Conservation (phyloP, 2,113 vertebrate species). For the Osmerus mordax region DNA sequence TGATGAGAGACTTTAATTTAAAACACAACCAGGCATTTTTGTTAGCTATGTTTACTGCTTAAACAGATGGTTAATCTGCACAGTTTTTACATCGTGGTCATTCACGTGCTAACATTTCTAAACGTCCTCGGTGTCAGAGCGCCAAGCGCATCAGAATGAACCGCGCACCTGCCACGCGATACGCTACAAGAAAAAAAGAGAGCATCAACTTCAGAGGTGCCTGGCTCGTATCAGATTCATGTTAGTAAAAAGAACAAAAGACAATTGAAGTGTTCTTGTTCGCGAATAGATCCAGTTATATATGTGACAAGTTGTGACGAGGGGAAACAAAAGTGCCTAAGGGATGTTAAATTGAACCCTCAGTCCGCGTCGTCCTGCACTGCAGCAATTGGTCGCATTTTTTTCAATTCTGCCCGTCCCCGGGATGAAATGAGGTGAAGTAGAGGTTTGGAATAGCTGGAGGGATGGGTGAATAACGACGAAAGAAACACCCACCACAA, state of each 20-base stretch:
- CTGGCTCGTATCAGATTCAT: conserved; percentile 4
- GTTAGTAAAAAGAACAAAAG: conserved; percentile 13
- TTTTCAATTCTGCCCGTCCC: conserved; percentile 17
- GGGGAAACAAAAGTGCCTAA: conserved; percentile 30
- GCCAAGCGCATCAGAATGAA: too few relatives aligned
- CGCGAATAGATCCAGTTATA: conserved; percentile 18
- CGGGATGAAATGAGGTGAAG: conserved; percentile 40
- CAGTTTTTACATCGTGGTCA: background rate
- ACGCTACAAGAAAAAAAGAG: too few relatives aligned
- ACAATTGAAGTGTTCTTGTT: conserved; percentile 9
- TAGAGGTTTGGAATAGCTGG: conserved; percentile 57
- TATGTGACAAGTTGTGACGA: conserved; percentile 19
- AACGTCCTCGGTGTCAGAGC: background rate
- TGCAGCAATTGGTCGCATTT: conserved; percentile 33
- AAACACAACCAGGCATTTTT: too few relatives aligned
- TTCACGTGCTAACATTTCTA: background rate
- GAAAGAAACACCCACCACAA: conserved; percentile 62
- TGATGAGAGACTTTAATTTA: too few relatives aligned
- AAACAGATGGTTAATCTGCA: background rate
- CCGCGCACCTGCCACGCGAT: too few relatives aligned
- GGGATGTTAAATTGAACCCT: conserved; percentile 33
- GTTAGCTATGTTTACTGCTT: background rate
- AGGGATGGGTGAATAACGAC: conserved; percentile 68
- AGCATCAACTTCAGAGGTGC: too few relatives aligned
- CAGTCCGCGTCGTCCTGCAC: conserved; percentile 43